phyloP scores from a whole-genome alignment of 2,888 invertebrate genomes.

The Trimorus sp. region DNA sequence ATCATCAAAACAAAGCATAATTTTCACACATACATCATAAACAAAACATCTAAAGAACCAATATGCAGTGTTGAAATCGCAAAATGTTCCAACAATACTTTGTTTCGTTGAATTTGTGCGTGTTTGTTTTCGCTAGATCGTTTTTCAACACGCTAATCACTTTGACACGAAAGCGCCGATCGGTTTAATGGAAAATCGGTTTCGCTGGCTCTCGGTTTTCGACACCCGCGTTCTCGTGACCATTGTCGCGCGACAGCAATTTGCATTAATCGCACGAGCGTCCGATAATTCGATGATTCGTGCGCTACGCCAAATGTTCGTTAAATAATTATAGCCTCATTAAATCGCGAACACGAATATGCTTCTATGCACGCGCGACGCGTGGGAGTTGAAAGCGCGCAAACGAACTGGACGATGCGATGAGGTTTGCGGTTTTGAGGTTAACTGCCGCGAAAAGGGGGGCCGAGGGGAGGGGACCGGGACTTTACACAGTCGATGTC shows the following conservation, averaged over 20 bases:
- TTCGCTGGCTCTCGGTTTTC: not conserved
- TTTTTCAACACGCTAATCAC: constrained; percentile 1
- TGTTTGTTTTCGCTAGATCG: too few species aligned
- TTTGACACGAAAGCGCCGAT: constrained; percentile 13
- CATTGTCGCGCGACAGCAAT: constrained; percentile 58
- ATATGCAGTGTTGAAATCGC: not conserved
- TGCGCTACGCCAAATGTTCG: constrained; percentile 50
- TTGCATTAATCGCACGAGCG: constrained; percentile 51
- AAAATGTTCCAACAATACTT: not conserved
- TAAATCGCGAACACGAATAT: constrained; percentile 63
- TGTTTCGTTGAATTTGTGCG: too few species aligned
- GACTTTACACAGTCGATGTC: not conserved
- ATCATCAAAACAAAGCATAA: too few species aligned
- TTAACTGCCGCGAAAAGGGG: constrained; percentile 70
- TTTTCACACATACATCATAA: too few species aligned
- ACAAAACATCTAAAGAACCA: not conserved
- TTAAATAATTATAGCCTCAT: constrained; percentile 63
- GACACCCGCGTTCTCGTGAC: constrained; percentile 13
- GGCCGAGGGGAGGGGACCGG: constrained; percentile 67
- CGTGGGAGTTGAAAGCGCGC: constrained; percentile 62
- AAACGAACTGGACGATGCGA: constrained; percentile 60
- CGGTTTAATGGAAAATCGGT: constrained; percentile 12
- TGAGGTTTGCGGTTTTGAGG: constrained; percentile 73
- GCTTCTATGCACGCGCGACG: constrained; percentile 50
- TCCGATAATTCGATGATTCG: constrained; percentile 59